Evolutionary conservation across 2,113 vertebrate species (phyloP).

Genomic region (Cisticola juncidis): DNA sequence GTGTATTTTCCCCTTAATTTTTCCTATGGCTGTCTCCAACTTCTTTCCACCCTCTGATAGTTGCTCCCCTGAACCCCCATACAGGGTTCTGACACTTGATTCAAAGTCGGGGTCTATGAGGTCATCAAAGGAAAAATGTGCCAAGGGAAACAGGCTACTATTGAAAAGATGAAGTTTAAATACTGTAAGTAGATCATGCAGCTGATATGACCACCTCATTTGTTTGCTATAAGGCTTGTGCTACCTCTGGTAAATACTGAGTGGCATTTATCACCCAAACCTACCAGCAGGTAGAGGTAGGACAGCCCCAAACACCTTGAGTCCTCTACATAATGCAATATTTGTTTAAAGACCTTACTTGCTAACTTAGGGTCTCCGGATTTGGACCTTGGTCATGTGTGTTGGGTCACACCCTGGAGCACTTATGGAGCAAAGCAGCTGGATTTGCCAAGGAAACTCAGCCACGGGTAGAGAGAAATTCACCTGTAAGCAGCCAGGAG

Average conservation of each 20-base stretch:
- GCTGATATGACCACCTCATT: not conserved
- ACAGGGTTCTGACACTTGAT: not conserved
- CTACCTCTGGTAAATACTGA: not conserved
- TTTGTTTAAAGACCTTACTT: not conserved
- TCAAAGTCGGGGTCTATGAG: not conserved
- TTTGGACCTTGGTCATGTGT: not conserved
- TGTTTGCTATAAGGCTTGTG: not conserved
- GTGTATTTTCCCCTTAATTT: not conserved
- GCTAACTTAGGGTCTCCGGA: not conserved
- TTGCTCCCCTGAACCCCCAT: fast-evolving
- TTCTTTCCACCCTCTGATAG: not conserved
- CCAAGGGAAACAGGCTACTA: not conserved
- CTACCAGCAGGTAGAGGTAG: not conserved
- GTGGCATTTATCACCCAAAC: not conserved
- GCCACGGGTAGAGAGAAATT: not conserved
- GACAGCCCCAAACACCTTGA: fast-evolving
- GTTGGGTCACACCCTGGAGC: not conserved
- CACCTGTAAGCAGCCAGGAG: not conserved
- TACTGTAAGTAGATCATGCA: not conserved
- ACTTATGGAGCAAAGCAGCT: not conserved
- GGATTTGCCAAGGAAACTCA: not conserved
- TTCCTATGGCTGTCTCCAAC: not conserved
- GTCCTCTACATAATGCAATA: fast-evolving
- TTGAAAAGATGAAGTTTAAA: not conserved
- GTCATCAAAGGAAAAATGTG: not conserved